A percentile compares a stretch with the other conserved stretches of the same genome.
These are phyloP conservation scores for Oligia latruncula DNA, from an alignment of 2,888 invertebrate genomes.

Conservation along the genomic window DNA sequence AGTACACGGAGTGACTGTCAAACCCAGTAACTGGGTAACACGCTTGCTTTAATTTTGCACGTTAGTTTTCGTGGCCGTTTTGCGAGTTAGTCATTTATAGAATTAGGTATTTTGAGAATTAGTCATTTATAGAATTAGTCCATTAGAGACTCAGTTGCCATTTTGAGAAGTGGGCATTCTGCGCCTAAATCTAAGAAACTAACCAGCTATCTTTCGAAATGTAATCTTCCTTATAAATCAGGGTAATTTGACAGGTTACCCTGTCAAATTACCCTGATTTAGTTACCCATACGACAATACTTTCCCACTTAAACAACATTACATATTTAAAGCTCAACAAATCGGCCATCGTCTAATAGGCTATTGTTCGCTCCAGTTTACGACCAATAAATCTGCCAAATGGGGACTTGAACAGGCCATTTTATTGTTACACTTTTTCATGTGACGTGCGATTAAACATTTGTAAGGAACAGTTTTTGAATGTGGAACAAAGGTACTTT, in stretches of 20 bases:
- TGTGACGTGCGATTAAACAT: constrained; percentile 57
- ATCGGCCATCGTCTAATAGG: constrained; percentile 51
- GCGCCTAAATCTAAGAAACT: not conserved
- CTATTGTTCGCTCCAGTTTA: constrained; percentile 67
- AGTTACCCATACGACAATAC: not conserved
- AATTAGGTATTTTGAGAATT: too few species aligned
- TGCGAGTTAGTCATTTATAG: too few species aligned
- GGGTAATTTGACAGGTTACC: not conserved
- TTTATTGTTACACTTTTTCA: constrained; percentile 64
- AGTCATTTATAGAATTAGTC: too few species aligned
- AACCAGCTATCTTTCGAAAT: too few species aligned
- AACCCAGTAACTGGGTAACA: too few species aligned
- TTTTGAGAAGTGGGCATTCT: too few species aligned
- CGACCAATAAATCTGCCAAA: constrained; percentile 70
- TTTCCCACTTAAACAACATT: constrained; percentile 55
- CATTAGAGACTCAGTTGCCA: too few species aligned
- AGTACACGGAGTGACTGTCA: too few species aligned
- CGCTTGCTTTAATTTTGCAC: too few species aligned
- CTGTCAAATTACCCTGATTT: too few species aligned
- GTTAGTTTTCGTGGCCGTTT: too few species aligned
- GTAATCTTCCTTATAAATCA: not conserved
- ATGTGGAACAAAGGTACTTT: not conserved
- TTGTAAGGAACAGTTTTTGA: constrained; percentile 15
- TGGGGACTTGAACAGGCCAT: constrained; percentile 63
- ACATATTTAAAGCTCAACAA: constrained; percentile 51